These are phyloP conservation scores for Temnothorax ravouxi DNA, from an alignment of 2,888 invertebrate genomes.

Conservation along the genomic window DNA sequence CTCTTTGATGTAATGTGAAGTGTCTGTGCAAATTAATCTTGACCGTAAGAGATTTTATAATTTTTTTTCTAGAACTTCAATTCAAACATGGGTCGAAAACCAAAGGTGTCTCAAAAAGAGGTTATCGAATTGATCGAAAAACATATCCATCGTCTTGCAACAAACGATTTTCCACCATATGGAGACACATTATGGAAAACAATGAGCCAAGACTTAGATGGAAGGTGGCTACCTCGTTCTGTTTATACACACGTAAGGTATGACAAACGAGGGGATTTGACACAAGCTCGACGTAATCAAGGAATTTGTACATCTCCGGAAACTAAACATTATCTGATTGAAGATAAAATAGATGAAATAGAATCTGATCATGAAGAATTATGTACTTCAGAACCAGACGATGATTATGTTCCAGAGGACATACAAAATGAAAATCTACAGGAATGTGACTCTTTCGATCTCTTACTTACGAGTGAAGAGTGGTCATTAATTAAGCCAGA, in stretches of 20 bases:
- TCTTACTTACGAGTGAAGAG: not conserved
- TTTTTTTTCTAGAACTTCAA: too few species aligned
- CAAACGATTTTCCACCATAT: slow-evolving; percentile 1
- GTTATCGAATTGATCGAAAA: too few species aligned
- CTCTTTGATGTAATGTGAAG: too few species aligned
- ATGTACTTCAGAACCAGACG: not conserved
- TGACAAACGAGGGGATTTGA: not conserved
- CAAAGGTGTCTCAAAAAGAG: too few species aligned
- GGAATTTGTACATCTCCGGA: not conserved
- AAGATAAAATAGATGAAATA: not conserved
- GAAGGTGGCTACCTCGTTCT: not conserved
- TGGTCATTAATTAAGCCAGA: slow-evolving; percentile 6
- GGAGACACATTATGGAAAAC: slow-evolving; percentile 1
- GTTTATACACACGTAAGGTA: not conserved
- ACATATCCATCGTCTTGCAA: too few species aligned
- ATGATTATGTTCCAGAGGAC: not conserved
- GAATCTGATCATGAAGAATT: not conserved
- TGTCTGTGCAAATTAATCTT: too few species aligned
- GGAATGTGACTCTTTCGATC: not conserved
- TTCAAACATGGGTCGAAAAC: too few species aligned
- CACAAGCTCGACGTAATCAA: slow-evolving; percentile 6
- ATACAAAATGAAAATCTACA: not conserved
- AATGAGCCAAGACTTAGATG: not conserved
- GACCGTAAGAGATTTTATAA: too few species aligned
- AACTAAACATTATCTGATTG: not conserved